Base-by-base conservation (phyloP, 64 coral and sea anemone species). In the Platygyra sinensis region DNA sequence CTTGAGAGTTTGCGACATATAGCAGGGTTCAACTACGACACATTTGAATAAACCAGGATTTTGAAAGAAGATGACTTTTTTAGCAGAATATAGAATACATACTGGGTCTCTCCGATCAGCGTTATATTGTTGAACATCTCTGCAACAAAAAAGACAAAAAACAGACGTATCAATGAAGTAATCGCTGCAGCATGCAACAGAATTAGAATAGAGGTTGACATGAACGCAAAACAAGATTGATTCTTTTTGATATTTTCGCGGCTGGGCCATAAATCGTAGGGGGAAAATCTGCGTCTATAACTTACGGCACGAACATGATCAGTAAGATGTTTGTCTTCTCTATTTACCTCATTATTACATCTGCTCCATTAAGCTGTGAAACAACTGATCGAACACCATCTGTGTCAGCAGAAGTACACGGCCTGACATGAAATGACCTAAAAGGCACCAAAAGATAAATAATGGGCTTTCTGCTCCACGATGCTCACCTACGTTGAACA, bases 61-160 rank as follows among this genome's bases (percentile, higher is more conserved):
- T 7, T 0, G 6, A 57, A 57, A 57, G 54, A 57, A 57, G 42
- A 3, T 13, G 54, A 57, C 8, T 57, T 12, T 55, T 57, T 14
- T 57, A 13, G 15, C 3, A 57, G 15, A 2, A 57, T 15, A 57
- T 16, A 57, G 10, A 57, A 62, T 76, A 87, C 90, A 19, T 86
- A 99, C 97, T 33, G 74, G 39, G 67, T 99, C 97, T 80, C 97
- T 74, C 5, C 94, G 88, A 72, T 94, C 94, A 84, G 32, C 38
- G 42, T 72, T 93, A 30, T 89, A 99, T 75, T 99, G 97, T 17
- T 88, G 86, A 22, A 99, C 72, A 75, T 99, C 97, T 59, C 97
- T 99, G 60, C 16, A 91, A 91, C 19, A 67, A 8, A 65, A 36
- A 93, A 46, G 7, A 46, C 5, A 46, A 81, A 91, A 59, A 82